Evolutionary conservation across 2,113 vertebrate species (phyloP).

Genomic region (Heloderma charlesbogerti): DNA sequence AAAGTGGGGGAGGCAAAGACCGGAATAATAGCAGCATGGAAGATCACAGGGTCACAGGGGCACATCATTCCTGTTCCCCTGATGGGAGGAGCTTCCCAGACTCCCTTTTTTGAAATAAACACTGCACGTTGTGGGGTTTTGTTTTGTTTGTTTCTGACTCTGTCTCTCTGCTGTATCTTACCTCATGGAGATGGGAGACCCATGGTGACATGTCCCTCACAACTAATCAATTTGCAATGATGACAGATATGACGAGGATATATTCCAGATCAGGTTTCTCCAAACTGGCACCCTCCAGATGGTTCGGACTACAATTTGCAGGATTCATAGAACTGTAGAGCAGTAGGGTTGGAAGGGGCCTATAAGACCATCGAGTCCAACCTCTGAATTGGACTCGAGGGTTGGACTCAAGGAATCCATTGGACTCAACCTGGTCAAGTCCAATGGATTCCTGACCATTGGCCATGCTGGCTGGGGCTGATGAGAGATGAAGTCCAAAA

Average conservation of each 20-base stretch:
- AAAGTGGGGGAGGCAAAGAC: constrained; percentile 28
- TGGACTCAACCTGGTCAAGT: no score
- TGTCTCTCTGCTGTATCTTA: not conserved
- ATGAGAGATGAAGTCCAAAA: not conserved
- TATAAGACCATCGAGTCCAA: no score
- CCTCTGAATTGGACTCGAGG: no score
- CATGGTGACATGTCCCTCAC: not conserved
- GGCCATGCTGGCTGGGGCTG: not conserved
- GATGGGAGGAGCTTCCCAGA: not conserved
- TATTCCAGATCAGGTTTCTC: not conserved
- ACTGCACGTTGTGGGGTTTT: not conserved
- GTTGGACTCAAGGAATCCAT: no score
- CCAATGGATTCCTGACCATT: no score
- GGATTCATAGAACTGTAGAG: no score
- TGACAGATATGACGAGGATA: not conserved
- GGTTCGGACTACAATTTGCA: no score
- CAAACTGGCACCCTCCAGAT: not conserved
- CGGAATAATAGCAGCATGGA: constrained; percentile 46
- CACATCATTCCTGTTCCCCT: constrained; percentile 1
- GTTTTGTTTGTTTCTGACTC: not conserved
- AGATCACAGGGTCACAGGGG: constrained; percentile 42
- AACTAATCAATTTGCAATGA: not conserved
- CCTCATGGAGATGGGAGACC: not conserved
- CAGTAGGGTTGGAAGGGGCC: no score
- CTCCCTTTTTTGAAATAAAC: not conserved